Conservation (phyloP, 1,140 invertebrate species). For the Drosophila navojoa region DNA sequence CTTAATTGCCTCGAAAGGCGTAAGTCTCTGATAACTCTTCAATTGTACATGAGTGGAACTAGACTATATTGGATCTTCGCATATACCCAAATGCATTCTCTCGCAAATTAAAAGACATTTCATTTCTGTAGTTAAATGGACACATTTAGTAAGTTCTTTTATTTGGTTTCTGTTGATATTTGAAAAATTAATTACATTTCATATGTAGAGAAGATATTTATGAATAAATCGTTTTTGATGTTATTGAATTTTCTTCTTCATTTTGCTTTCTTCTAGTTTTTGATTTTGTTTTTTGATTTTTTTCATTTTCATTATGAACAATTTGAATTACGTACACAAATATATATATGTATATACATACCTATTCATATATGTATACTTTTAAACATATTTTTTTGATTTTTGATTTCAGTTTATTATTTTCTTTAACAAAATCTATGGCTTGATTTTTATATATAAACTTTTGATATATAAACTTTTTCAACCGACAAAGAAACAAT, state of each 20-base stretch:
- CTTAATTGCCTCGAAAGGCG: background rate
- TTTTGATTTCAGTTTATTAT: background rate
- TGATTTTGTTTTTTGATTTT: slow-evolving; percentile 2
- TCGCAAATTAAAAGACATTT: too few species aligned
- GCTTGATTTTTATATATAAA: slow-evolving; percentile 38
- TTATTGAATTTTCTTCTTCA: slow-evolving; percentile 6
- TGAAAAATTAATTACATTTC: slow-evolving; percentile 38
- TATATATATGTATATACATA: slow-evolving; percentile 37
- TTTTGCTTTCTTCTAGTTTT: slow-evolving; percentile 13
- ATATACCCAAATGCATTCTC: too few species aligned
- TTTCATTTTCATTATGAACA: slow-evolving; percentile 52
- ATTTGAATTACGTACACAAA: slow-evolving; percentile 76
- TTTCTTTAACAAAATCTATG: slow-evolving; percentile 44
- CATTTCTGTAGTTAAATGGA: slow-evolving; percentile 45
- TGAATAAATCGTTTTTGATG: slow-evolving; percentile 32
- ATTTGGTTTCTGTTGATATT: slow-evolving; percentile 38
- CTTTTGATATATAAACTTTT: slow-evolving; percentile 29
- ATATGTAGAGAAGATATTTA: slow-evolving; percentile 21
- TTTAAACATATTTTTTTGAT: background rate
- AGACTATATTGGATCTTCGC: too few species aligned
- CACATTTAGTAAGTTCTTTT: slow-evolving; percentile 53
- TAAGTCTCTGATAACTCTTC: background rate
- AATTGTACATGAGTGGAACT: too few species aligned
- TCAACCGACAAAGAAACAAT: slow-evolving; percentile 22
- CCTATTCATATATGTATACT: background rate